These are phyloP conservation scores for Scolopax bukidnonensis DNA, from an alignment of 2,797 vertebrate genomes.

Conservation along the genomic window DNA sequence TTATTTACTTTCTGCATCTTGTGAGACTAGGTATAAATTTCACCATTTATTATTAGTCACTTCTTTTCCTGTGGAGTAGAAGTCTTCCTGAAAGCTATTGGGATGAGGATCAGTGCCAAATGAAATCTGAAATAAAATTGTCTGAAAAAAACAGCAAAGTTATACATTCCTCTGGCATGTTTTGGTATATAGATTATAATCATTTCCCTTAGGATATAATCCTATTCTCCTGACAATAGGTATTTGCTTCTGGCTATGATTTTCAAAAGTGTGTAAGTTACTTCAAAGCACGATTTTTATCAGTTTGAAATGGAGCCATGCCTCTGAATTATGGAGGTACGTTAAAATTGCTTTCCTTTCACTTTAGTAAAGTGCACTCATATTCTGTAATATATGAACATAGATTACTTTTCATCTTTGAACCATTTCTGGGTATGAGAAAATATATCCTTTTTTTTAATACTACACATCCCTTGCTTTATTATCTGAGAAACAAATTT, in stretches of 20 bases:
- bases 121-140: slow-evolving; percentile 19
- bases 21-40: background rate
- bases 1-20: background rate
- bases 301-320: background rate
- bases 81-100: background rate
- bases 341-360: slow-evolving; percentile 14
- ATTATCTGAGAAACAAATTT: background rate
- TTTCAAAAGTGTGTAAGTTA: slow-evolving; percentile 2
- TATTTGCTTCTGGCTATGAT: slow-evolving; percentile 26
- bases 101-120: background rate
- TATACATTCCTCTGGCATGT: background rate
- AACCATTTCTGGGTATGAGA: background rate
- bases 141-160: background rate
- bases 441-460: background rate
- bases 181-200: background rate
- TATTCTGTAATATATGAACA: background rate
- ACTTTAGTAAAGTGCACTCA: background rate
- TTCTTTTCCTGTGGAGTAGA: background rate
- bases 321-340: background rate
- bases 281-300: slow-evolving; percentile 48
- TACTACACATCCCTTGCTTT: background rate
- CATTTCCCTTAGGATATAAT: slow-evolving; percentile 12
- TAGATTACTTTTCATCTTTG: background rate
- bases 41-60: background rate
- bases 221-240: background rate